Evolutionary conservation across 2,888 invertebrate genomes (phyloP), one percentile per base, ranked within the genome.

Genomic region (Drosophila eohydei): DNA sequence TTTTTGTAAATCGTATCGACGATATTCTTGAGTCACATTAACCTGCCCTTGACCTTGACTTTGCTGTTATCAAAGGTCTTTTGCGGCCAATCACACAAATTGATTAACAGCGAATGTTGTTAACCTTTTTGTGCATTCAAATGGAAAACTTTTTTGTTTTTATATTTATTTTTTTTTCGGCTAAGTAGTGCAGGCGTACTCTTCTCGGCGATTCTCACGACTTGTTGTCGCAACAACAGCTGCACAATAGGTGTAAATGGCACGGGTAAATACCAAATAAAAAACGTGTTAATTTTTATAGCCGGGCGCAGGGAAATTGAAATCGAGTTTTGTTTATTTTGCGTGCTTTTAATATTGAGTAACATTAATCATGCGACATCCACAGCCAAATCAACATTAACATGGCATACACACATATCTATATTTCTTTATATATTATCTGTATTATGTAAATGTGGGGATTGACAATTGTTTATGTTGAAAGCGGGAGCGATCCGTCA

Each of bases 281-380:
- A 71, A 76, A 56, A 55, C 38, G 83, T 68, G 88, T 74, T 83
- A 83, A 83, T 83, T 81, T 68, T 40, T 61, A 52, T 71, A 54
- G 51, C 14, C 6, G 12, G 2, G 6, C 8, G 41, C 4, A 32
- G 44, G 38, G 21, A 38, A 61, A 65, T 63, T 66, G 59, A 66
- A 59, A 71, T 54, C 62, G 66, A 54, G 69, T 71, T 74, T 71
- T 71, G 67, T 80, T 80, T 57, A 64, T 46, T 67, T 61, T 72
- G 69, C 78, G 78, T 88, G 83, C 46, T 65, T 59, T 66, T 61
- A 46, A 63, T 79, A 65, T 88, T 78, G 69, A 66, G 78, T 78
- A 83, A 78, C 60, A 30, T 65, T 66, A 78, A 82, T 82, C 88
- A 83, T 85, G 80, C 48, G 86, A 67, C 68, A 78, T 30, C 56